Conservation (phyloP, 2,113 vertebrate genomes). For the Hippotragus niger region DNA sequence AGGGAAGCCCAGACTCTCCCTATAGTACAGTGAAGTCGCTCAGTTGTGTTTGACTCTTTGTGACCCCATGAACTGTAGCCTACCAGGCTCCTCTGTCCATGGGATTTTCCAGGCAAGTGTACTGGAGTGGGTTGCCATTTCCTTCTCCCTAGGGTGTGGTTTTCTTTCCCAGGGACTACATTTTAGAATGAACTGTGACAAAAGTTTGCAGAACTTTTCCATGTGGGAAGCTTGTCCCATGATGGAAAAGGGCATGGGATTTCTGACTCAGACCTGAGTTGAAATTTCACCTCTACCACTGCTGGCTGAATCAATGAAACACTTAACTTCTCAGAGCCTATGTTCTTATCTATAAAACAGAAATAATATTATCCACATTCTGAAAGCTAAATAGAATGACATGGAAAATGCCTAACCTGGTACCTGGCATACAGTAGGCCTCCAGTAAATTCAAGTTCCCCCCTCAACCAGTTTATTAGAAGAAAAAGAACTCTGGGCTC, state of each 20-base stretch:
- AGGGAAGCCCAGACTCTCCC: neutral
- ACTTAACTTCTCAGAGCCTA: neutral
- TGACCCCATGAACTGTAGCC: neutral
- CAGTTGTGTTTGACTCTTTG: neutral
- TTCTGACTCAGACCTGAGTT: conserved; percentile 3
- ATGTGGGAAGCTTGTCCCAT: neutral
- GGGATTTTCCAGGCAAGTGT: neutral
- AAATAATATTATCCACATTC: neutral
- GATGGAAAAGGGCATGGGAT: conserved; percentile 18
- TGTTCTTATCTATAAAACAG: conserved; percentile 22
- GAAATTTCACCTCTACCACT: conserved; percentile 22
- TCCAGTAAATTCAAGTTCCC: neutral
- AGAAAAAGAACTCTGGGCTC: neutral
- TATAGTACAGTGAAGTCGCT: neutral
- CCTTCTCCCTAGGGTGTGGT: neutral
- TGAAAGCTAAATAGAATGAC: conserved; percentile 12
- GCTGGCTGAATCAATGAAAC: neutral
- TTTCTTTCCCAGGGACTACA: neutral
- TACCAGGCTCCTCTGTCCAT: neutral
- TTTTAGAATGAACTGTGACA: neutral
- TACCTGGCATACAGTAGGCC: neutral
- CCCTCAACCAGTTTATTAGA: neutral
- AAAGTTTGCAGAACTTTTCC: neutral
- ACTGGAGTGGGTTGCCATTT: neutral
- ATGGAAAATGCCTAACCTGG: neutral